phyloP scores from a whole-genome alignment of 1,140 invertebrate genomes.

The Oedothorax gibbosus region DNA sequence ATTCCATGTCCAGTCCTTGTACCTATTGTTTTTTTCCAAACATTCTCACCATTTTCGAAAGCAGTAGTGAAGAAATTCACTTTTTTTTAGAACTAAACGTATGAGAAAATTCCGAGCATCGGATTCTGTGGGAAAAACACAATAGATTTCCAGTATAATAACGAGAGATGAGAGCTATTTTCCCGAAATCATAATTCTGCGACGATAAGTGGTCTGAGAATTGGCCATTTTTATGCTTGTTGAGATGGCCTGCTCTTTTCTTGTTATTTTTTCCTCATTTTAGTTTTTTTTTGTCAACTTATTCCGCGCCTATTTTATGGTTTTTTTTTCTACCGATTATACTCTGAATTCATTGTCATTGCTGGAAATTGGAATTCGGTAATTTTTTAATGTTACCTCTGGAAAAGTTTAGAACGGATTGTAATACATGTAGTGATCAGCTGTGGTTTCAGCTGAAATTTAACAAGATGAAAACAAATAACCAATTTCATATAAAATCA shows the following conservation, averaged over 20 bases:
- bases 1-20: slow-evolving; percentile 7
- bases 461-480: too few species aligned
- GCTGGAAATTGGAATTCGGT: background rate
- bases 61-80: background rate
- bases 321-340: background rate
- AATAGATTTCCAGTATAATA: slow-evolving; percentile 24
- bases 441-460: too few species aligned
- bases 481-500: too few species aligned
- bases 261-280: background rate
- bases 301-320: background rate
- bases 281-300: background rate
- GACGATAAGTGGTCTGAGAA: slow-evolving; percentile 16
- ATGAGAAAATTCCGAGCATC: slow-evolving; percentile 32
- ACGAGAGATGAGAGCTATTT: slow-evolving; percentile 38
- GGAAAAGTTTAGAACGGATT: too few species aligned
- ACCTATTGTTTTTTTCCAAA: slow-evolving; percentile 26
- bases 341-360: background rate
- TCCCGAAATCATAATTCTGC: slow-evolving; percentile 30
- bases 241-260: background rate
- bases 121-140: slow-evolving; percentile 52
- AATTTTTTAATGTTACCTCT: too few species aligned
- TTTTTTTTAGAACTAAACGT: slow-evolving; percentile 22
- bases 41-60: slow-evolving; percentile 22
- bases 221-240: slow-evolving; percentile 12
- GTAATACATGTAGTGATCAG: too few species aligned